Evolutionary conservation across 2,113 vertebrate species (phyloP), one percentile per base, ranked within the genome.

Genomic region (Dromiciops gliroides): DNA sequence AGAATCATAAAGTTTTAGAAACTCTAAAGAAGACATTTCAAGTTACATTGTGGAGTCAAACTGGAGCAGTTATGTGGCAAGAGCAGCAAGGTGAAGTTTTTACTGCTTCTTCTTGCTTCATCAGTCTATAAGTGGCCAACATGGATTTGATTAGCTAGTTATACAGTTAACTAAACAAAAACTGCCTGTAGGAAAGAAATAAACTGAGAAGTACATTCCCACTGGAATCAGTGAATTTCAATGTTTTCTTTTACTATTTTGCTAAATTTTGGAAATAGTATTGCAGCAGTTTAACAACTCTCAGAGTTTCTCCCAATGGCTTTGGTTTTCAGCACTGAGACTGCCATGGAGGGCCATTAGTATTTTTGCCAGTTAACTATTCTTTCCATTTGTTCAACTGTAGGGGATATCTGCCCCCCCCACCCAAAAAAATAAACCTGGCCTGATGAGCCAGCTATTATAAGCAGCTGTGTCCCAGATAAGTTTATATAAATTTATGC

Each of bases 311-410:
- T 95, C 75, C 50, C 90, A 91, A 51, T 10, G 11, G 23, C 0
- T 50, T 50, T 93, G 94, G 60, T 90, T 96, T 96, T 91, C 50
- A 89, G 92, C 92, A 75, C 37, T 0, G 8, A 93, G 51, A 0
- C 94, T 96, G 90, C 31, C 92, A 8, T 90, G 94, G 56, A 95
- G 90, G 91, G 75, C 53, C 90, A 92, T 96, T 47, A 51, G 95
- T 97, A 56, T 91, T 50, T 0, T 91, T 95, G 89, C 90, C 92
- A 93, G 56, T 95, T 97, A 97, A 94, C 89, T 98, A 92, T 89
- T 95, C 93, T 95, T 93, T 97, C 96, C 95, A 96, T 97, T 97
- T 98, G 97, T 98, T 95, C 95, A 53, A 0, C 49, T 50, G 48
- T 51, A 50, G 0, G 90, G 93, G 90, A 96, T 91, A 97, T 92